Percentiles rank a stretch among this genome's conserved stretches.
phyloP scores from a whole-genome alignment of 2,113 vertebrate genomes.

The Mus spicilegus region DNA sequence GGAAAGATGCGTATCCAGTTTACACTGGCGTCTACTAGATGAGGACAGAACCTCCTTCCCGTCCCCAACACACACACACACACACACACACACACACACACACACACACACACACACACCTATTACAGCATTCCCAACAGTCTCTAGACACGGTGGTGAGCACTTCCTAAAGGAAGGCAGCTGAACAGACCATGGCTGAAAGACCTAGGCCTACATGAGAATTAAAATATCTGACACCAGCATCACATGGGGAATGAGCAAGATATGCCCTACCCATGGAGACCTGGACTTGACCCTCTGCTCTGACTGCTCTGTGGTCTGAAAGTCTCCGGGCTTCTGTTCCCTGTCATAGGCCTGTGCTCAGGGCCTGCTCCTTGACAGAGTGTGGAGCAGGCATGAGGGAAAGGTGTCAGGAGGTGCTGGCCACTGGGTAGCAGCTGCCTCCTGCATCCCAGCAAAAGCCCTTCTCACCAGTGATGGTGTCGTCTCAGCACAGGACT shows the following conservation, averaged over 20 bases:
- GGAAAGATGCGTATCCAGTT: neutral
- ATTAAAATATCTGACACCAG: neutral
- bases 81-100: no score
- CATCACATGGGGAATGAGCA: neutral
- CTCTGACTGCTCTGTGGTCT: neutral
- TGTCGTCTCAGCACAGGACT: neutral
- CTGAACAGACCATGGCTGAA: neutral
- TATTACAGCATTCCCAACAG: neutral
- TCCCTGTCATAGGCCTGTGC: neutral
- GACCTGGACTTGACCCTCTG: neutral
- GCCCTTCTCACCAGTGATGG: neutral
- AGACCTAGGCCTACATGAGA: neutral
- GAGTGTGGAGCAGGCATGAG: neutral
- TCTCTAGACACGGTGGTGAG: neutral
- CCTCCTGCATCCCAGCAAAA: neutral
- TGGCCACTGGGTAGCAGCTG: neutral
- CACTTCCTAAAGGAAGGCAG: no score
- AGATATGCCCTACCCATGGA: neutral
- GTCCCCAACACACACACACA: no score
- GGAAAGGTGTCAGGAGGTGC: neutral
- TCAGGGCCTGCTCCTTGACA: constrained; percentile 6
- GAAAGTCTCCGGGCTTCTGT: neutral
- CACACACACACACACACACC: neutral
- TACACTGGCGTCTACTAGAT: neutral
- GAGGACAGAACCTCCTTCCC: no score